Conservation (phyloP, 2,797 vertebrate species). For the Microhierax caerulescens region DNA sequence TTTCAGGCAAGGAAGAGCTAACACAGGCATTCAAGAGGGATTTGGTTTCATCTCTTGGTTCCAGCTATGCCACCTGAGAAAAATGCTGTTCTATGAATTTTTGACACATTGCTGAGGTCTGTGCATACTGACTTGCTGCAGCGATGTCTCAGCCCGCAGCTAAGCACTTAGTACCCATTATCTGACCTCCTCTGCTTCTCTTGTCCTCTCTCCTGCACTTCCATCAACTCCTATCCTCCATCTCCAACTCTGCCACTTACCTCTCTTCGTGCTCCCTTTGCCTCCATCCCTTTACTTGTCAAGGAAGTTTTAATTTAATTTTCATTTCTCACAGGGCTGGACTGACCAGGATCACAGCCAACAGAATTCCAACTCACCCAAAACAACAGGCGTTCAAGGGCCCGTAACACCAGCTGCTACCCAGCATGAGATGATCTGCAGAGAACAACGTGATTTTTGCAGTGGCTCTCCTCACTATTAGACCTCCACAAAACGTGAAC, state of each 20-base stretch:
- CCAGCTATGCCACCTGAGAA: neutral
- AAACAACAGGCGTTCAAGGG: too few relatives aligned
- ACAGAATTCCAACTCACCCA: neutral
- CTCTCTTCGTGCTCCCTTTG: neutral
- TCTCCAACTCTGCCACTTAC: neutral
- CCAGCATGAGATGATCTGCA: rapidly evolving
- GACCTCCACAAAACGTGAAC: neutral
- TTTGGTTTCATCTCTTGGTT: neutral
- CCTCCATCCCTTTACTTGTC: neutral
- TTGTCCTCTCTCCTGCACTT: neutral
- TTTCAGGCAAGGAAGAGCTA: rapidly evolving
- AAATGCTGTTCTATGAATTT: rapidly evolving
- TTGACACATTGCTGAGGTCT: neutral
- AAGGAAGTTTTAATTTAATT: neutral
- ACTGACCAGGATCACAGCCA: neutral
- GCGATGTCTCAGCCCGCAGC: neutral
- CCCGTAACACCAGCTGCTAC: neutral
- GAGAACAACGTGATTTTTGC: neutral
- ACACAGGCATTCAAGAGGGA: neutral
- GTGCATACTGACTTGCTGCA: rapidly evolving
- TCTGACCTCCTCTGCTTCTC: neutral
- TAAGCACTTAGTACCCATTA: rapidly evolving
- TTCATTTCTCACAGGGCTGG: neutral
- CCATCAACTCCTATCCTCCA: neutral
- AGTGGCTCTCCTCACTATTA: neutral